Base-by-base conservation (phyloP, 92 coral and sea anemone species). In the Ricordea florida region DNA sequence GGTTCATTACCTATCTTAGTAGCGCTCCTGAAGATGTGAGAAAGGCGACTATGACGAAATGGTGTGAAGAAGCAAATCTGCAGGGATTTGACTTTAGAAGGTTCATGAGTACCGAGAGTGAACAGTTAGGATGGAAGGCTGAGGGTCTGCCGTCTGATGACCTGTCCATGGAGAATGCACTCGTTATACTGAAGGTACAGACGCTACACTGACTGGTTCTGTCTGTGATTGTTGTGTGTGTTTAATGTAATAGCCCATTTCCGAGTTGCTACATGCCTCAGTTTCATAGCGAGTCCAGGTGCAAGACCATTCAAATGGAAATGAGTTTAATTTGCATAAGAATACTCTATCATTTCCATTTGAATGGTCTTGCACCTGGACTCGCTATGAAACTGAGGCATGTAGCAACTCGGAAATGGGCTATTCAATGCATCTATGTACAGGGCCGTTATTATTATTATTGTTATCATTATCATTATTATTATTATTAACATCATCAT, bases 131-230 rank as follows among this genome's bases (percentile, higher is more conserved):
- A 2, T 96, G 99, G 99, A 96, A 96, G 64, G 90, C 99, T 26
- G 99, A 96, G 68, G 99, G 99, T 9, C 62, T 96, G 55, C 99
- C 99, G 2, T 91, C 97, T 42, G 99, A 96, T 76, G 99, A 96
- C 55, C 84, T 96, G 29, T 96, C 99, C 44, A 96, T 96, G 94
- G 99, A 96, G 65, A 96, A 96, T 57, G 99, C 99, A 6, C 84
- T 96, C 50, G 97, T 96, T 41, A 96, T 96, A 21, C 76, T 96
- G 44, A 96, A 96, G 96, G 99, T 96, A 77, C 2, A 64, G 3
- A 29, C 16, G 8, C 8, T 37, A 14, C 8, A 8, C n/a, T 37
- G 44, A 8, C 9, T 8, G 44, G 44, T 37, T 37, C 44, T 37
- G 8, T 8, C 44, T 37, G 44, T 37, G 8, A 14, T 37, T 8